Percentiles rank a stretch among this genome's conserved stretches.
phyloP scores from a whole-genome alignment of 2,888 invertebrate species.

The Tenthredo livida region DNA sequence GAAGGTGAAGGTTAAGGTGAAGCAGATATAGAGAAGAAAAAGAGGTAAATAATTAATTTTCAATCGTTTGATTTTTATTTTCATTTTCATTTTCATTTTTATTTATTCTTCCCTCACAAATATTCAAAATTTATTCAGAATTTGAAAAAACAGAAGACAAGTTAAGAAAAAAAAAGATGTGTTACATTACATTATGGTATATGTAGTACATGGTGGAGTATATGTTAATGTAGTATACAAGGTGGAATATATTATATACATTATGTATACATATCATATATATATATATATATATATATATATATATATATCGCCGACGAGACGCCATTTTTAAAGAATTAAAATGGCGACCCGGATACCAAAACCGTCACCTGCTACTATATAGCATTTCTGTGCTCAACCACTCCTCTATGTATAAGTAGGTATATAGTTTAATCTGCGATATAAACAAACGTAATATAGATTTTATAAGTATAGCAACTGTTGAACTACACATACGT shows the following conservation, averaged over 20 bases:
- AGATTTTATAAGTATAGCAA: too few relatives aligned
- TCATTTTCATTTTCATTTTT: background rate
- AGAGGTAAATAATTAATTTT: background rate
- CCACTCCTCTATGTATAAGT: background rate
- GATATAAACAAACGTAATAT: too few relatives aligned
- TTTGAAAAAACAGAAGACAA: too few relatives aligned
- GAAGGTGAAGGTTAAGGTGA: background rate
- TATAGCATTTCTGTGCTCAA: background rate
- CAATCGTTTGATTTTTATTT: background rate
- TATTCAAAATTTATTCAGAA: background rate
- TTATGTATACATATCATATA: too few relatives aligned
- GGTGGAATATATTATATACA: too few relatives aligned
- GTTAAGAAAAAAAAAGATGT: too few relatives aligned
- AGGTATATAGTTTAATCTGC: background rate
- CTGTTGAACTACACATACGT: too few relatives aligned
- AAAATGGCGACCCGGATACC: constrained; percentile 13
- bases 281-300: background rate
- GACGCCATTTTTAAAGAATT: constrained; percentile 17
- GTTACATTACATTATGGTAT: too few relatives aligned
- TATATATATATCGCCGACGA: background rate
- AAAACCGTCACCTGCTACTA: background rate
- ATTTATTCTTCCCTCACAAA: too few relatives aligned
- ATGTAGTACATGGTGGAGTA: too few relatives aligned
- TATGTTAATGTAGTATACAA: too few relatives aligned
- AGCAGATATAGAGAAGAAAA: background rate